Conservation (phyloP, 2,113 vertebrate genomes). For the Alectura lathami region DNA sequence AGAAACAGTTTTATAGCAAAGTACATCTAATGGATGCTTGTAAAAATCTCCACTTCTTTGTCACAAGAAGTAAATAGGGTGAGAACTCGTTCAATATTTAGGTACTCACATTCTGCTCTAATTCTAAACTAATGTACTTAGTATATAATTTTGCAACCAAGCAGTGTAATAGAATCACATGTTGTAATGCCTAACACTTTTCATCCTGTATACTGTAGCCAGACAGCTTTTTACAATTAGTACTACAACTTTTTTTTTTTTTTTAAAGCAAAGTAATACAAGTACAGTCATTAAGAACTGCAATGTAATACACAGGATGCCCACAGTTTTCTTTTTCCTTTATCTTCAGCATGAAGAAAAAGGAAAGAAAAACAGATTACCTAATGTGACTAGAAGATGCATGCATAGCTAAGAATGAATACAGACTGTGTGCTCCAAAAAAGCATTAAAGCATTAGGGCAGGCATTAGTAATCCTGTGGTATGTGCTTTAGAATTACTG, state of each 20-base stretch:
- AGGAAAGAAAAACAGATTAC: neutral
- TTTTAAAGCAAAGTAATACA: neutral
- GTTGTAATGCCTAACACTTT: neutral
- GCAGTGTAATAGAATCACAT: neutral
- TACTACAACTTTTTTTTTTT: neutral
- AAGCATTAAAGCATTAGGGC: neutral
- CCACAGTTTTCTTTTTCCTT: neutral
- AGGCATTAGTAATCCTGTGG: constrained; percentile 20
- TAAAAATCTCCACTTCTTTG: neutral
- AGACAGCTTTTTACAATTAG: constrained; percentile 32
- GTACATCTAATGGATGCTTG: neutral
- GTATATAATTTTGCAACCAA: constrained; percentile 2
- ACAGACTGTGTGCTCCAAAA: neutral
- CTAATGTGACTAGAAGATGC: constrained; percentile 37
- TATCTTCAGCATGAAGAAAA: neutral
- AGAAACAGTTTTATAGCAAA: neutral
- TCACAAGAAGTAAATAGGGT: neutral
- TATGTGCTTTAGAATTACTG: neutral
- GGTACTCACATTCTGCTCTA: neutral
- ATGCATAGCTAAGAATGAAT: neutral
- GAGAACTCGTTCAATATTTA: neutral
- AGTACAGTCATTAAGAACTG: neutral
- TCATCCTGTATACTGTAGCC: neutral
- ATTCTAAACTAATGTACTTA: neutral
- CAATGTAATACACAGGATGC: neutral